Evolutionary conservation across 2,113 vertebrate species (phyloP).

Genomic region (Odocoileus virginianus): DNA sequence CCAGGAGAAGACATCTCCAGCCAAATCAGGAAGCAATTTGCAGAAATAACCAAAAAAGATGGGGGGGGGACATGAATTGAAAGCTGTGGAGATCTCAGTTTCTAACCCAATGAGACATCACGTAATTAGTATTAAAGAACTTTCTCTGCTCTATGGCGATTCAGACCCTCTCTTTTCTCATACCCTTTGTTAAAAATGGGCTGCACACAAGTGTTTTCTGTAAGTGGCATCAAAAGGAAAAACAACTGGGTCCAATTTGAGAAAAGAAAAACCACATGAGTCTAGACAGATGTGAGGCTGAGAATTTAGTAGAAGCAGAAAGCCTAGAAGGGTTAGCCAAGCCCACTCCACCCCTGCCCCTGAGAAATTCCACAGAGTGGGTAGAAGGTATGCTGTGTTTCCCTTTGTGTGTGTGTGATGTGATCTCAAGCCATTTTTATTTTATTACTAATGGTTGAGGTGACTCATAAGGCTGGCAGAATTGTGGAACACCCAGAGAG

Average conservation of each 20-base stretch:
- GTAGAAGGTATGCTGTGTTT: neutral
- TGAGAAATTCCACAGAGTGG: neutral
- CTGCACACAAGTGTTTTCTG: neutral
- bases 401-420: neutral
- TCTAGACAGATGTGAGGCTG: neutral
- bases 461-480: neutral
- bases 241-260: neutral
- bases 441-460: neutral
- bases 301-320: neutral
- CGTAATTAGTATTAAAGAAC: neutral
- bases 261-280: neutral
- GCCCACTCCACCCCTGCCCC: neutral
- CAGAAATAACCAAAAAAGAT: neutral
- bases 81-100: neutral
- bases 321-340: neutral
- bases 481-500: neutral
- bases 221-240: neutral
- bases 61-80: neutral
- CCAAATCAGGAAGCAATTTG: neutral
- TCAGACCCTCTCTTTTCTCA: neutral
- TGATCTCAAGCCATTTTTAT: neutral
- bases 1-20: neutral
- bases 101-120: neutral
- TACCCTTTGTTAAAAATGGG: neutral
- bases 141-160: neutral